These are phyloP conservation scores for Poecilia picta DNA, from an alignment of 2,797 vertebrate genomes.

Conservation along the genomic window DNA sequence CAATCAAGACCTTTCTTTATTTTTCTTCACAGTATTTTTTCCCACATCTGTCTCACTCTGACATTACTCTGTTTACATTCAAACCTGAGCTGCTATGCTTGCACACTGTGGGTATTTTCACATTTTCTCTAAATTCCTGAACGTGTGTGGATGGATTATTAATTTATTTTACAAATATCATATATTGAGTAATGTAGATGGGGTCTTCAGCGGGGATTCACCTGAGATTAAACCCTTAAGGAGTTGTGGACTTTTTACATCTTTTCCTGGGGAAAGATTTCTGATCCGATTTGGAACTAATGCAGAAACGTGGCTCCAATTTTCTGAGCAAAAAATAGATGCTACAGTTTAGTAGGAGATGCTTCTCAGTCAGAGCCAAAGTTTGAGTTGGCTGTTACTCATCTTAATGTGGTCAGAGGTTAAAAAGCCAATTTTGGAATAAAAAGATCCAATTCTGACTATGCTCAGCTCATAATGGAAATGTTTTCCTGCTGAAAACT, in stretches of 20 bases:
- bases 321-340: background rate
- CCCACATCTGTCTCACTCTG: background rate
- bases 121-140: background rate
- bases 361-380: background rate
- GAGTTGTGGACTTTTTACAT: background rate
- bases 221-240: background rate
- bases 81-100: background rate
- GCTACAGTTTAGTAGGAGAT: background rate
- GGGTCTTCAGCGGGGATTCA: background rate
- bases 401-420: background rate
- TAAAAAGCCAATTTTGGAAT: background rate
- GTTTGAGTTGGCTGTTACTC: background rate
- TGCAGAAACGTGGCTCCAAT: background rate
- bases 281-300: background rate
- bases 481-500: slow-evolving; percentile 11
- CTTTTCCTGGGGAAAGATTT: background rate
- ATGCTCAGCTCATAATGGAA: background rate
- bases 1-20: background rate
- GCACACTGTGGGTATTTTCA: background rate
- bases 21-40: background rate
- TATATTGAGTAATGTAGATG: background rate
- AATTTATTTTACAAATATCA: background rate
- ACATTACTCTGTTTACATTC: background rate
- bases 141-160: background rate
- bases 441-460: background rate